Evolutionary conservation across 2,113 vertebrate species (phyloP).

Genomic region (Gnathonemus echidnorhynchus): DNA sequence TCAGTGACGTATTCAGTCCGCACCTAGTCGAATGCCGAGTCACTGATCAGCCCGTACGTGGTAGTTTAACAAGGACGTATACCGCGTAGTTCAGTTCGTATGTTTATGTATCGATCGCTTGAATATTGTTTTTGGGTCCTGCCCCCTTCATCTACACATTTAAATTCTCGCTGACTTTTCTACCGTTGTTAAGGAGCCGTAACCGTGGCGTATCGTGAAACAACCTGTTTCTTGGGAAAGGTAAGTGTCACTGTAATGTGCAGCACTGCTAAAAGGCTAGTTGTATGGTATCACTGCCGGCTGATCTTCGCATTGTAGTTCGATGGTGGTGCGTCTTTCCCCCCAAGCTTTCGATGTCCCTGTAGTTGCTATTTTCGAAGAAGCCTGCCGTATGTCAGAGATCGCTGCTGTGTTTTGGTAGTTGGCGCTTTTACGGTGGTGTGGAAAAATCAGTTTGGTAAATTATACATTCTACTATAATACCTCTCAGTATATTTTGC

Average conservation of each 20-base stretch:
- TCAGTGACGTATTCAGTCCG: background rate
- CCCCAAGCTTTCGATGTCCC: background rate
- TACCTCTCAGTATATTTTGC: background rate
- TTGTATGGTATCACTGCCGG: background rate
- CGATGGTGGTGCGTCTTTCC: background rate
- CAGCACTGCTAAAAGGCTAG: background rate
- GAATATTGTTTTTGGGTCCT: background rate
- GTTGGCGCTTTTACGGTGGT: background rate
- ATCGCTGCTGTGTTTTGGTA: background rate
- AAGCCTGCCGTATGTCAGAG: background rate
- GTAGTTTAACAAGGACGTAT: background rate
- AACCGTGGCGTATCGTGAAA: background rate
- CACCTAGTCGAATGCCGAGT: slow-evolving; percentile 33
- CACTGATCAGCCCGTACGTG: slow-evolving; percentile 26
- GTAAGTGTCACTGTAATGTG: background rate
- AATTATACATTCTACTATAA: background rate
- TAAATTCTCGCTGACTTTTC: background rate
- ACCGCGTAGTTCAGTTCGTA: too few species aligned
- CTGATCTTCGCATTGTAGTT: background rate
- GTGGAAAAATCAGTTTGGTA: background rate
- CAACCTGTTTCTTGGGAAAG: slow-evolving; percentile 20
- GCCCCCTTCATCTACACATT: background rate
- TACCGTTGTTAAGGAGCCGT: background rate
- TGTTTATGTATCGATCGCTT: background rate
- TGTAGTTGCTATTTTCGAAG: background rate